Percentiles rank a stretch among this genome's conserved stretches.
phyloP scores from a whole-genome alignment of 1,140 invertebrate species.

The Meloidogyne exigua region DNA sequence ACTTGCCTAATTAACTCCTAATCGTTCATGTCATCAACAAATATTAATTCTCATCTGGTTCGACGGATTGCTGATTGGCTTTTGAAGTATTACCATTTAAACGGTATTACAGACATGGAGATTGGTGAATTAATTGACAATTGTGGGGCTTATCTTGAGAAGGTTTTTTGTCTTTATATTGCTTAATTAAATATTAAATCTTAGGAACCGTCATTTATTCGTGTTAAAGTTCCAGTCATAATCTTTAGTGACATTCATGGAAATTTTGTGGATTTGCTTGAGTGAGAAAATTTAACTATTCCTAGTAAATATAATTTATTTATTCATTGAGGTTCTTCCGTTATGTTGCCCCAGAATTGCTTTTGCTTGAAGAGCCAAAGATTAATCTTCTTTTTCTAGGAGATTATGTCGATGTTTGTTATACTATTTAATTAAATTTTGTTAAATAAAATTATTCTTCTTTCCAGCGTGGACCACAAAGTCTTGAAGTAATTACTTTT shows the following conservation, averaged over 20 bases:
- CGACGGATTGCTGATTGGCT: background rate
- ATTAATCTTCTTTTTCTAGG: slow-evolving; percentile 13
- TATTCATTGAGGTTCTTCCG: slow-evolving; percentile 3
- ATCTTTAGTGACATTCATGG: slow-evolving; percentile 19
- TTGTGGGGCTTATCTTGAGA: background rate
- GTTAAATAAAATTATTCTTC: background rate
- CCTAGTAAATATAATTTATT: background rate
- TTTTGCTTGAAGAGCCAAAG: background rate
- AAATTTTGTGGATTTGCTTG: background rate
- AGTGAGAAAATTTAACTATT: too few species aligned
- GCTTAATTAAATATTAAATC: background rate
- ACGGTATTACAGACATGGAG: background rate
- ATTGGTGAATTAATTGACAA: background rate
- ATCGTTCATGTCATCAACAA: background rate
- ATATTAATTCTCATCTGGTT: background rate
- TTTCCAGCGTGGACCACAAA: slow-evolving; percentile 74
- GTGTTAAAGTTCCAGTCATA: background rate
- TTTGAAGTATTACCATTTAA: background rate
- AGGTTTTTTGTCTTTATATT: background rate
- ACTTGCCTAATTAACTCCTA: too few species aligned
- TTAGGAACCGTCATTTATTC: slow-evolving; percentile 8
- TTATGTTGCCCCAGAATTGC: background rate
- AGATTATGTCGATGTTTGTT: slow-evolving; percentile 12
- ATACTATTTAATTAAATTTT: background rate
- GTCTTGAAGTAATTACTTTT: slow-evolving; percentile 69